A percentile compares a stretch with the other conserved stretches of the same genome.
Evolutionary conservation across 1,140 invertebrate species (phyloP).

Genomic region (Trichomalopsis sarcophagae): DNA sequence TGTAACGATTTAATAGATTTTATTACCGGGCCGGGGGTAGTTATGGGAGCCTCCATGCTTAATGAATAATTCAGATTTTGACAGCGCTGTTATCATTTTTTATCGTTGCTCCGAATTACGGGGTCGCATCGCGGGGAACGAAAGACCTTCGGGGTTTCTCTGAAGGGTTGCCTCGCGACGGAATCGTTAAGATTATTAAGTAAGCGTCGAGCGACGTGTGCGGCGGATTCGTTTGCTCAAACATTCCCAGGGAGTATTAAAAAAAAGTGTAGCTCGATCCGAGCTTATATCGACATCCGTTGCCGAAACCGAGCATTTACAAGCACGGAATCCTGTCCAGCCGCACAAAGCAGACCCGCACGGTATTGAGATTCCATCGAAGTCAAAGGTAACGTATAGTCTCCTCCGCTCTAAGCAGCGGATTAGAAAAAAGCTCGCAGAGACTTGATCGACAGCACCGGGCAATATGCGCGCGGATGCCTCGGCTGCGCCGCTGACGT

Average conservation of each 20-base stretch:
- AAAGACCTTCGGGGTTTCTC: background rate
- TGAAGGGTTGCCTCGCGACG: background rate
- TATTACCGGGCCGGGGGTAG: background rate
- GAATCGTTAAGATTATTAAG: no score
- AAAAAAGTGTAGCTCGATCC: background rate
- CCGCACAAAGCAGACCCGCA: no score
- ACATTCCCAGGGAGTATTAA: no score
- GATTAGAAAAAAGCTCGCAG: constrained; percentile 7
- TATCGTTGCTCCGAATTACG: background rate
- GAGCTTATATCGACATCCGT: background rate
- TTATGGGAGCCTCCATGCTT: background rate
- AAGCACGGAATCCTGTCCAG: background rate
- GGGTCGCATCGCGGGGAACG: no score
- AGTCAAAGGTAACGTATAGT: background rate
- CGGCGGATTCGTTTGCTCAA: no score
- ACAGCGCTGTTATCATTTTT: background rate
- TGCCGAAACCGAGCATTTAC: background rate
- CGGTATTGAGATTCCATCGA: constrained; percentile 19
- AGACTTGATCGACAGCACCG: constrained; percentile 55
- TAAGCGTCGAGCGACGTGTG: no score
- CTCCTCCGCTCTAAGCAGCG: background rate
- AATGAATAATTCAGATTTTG: constrained; percentile 24
- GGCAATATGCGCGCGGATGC: constrained; percentile 54
- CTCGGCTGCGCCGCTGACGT: constrained; percentile 19
- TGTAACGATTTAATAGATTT: constrained; percentile 35